Conservation (phyloP, 1,140 invertebrate species). For the Ericerus pela region DNA sequence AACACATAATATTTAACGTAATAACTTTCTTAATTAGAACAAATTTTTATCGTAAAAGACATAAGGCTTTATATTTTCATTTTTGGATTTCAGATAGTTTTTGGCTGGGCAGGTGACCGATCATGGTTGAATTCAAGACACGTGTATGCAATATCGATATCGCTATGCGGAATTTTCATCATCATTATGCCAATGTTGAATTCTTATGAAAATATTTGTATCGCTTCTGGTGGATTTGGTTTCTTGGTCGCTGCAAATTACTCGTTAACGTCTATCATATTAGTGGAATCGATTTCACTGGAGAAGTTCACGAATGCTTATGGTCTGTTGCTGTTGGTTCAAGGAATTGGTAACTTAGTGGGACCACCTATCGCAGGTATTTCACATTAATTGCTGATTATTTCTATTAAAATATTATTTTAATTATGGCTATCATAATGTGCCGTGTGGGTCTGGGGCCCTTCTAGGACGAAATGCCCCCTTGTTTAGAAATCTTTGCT, state of each 20-base stretch:
- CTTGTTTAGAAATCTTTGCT: not conserved
- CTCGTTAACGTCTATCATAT: constrained; percentile 71
- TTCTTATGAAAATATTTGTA: constrained; percentile 15
- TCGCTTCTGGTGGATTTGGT: constrained; percentile 46
- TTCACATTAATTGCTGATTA: not conserved
- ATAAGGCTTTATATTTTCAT: too few species aligned
- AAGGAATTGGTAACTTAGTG: constrained; percentile 56
- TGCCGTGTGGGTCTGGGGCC: not conserved
- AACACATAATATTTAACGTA: too few species aligned
- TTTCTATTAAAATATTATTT: constrained; percentile 7
- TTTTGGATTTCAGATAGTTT: constrained; percentile 53
- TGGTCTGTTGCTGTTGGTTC: constrained; percentile 68
- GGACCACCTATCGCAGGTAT: constrained; percentile 45
- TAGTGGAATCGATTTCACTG: constrained; percentile 62
- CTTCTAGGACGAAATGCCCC: too few species aligned
- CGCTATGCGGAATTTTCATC: constrained; percentile 45
- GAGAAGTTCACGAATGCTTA: constrained; percentile 76
- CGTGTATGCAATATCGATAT: constrained; percentile 59
- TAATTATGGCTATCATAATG: not conserved
- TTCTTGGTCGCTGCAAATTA: constrained; percentile 73
- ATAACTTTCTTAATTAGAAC: too few species aligned
- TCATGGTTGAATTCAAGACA: constrained; percentile 69
- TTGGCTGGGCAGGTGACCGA: constrained; percentile 80
- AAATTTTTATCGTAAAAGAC: too few species aligned
- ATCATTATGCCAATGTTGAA: constrained; percentile 18